These are phyloP conservation scores for Bufo gargarizans DNA, from an alignment of 2,113 vertebrate species.

Conservation along the genomic window DNA sequence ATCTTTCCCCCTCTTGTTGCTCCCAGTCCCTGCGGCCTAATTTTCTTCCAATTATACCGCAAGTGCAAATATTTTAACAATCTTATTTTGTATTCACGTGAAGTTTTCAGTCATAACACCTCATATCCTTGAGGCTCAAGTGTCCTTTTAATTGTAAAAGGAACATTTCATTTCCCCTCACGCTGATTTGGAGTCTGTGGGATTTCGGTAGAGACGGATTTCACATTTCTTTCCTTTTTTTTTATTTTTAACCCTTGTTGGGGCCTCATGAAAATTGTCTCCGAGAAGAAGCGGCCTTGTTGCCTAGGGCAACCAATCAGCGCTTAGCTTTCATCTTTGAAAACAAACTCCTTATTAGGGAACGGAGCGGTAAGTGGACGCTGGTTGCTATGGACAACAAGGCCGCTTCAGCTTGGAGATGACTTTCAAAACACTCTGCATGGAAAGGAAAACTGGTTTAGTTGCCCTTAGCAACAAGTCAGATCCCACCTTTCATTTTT, in stretches of 20 bases:
- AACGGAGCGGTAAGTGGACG: not conserved
- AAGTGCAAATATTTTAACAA: conserved; percentile 79
- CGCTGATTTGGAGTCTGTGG: conserved; percentile 61
- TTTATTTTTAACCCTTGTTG: not conserved
- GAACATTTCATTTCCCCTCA: conserved; percentile 58
- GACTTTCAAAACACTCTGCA: too few relatives aligned
- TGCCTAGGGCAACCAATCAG: not conserved
- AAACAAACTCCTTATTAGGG: not conserved
- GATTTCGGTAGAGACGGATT: conserved; percentile 61
- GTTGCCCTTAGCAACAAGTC: too few relatives aligned
- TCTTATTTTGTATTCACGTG: conserved; percentile 76
- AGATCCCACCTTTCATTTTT: too few relatives aligned
- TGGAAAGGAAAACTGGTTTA: too few relatives aligned
- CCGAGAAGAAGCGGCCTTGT: not conserved
- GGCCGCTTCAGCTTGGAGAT: too few relatives aligned
- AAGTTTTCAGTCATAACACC: conserved; percentile 78
- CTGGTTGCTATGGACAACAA: not conserved
- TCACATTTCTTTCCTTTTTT: not conserved
- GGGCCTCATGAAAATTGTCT: not conserved
- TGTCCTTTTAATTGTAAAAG: conserved; percentile 66
- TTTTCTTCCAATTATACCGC: conserved; percentile 71
- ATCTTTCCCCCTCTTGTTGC: conserved; percentile 64
- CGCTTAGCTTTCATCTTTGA: not conserved
- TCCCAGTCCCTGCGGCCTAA: conserved; percentile 67
- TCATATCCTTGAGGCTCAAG: conserved; percentile 68